Evolutionary conservation across 2,797 vertebrate genomes (phyloP).

Genomic region (Siniperca undulata): DNA sequence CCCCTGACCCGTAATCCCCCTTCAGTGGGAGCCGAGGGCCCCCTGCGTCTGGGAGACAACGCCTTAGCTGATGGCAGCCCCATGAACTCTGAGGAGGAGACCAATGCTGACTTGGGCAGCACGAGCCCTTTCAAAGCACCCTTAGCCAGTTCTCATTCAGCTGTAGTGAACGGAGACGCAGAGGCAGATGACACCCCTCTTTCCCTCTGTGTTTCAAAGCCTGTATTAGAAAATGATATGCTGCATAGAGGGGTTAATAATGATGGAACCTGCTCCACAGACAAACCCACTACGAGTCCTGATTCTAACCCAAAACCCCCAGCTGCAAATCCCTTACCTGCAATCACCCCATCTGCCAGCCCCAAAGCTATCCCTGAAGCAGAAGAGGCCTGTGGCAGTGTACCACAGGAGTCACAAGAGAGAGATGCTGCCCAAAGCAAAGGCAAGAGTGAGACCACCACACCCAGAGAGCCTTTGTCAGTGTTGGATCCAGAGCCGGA

Average conservation of each 20-base stretch:
- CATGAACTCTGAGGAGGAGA: constrained; percentile 69
- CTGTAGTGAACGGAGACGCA: constrained; percentile 53
- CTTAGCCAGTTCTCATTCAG: constrained; percentile 45
- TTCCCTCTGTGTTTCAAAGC: constrained; percentile 80
- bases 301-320: constrained; percentile 55
- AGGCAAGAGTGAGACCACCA: constrained; percentile 46
- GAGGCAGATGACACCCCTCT: constrained; percentile 78
- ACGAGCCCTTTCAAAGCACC: constrained; percentile 61
- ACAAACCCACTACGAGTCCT: constrained; percentile 34
- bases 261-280: constrained; percentile 45
- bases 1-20: constrained; percentile 66
- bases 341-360: constrained; percentile 75
- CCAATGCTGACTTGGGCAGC: constrained; percentile 61
- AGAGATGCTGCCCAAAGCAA: constrained; percentile 47
- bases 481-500: constrained; percentile 58
- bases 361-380: constrained; percentile 53
- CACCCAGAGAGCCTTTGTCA: constrained; percentile 42
- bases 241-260: constrained; percentile 19
- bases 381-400: constrained; percentile 50
- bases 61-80: constrained; percentile 53
- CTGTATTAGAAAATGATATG: constrained; percentile 46
- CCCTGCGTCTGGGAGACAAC: constrained; percentile 58
- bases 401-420: constrained; percentile 46
- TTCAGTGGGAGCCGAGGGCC: constrained; percentile 68
- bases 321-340: constrained; percentile 59